Conservation (phyloP, 2,113 vertebrate genomes). For the Bungarus multicinctus region DNA sequence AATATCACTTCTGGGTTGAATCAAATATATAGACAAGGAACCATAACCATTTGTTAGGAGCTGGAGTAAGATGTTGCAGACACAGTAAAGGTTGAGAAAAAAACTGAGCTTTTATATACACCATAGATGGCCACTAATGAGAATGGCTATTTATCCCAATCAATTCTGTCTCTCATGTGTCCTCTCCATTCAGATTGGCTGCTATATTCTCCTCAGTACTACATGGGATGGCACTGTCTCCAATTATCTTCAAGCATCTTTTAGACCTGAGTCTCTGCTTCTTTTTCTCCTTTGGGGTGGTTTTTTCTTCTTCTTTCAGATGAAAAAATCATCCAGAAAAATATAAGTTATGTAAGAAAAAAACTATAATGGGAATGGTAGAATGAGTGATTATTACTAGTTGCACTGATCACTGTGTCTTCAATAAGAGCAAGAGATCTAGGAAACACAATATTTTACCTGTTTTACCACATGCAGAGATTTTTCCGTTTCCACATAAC, state of each 20-base stretch:
- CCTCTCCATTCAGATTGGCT: not conserved
- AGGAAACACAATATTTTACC: not conserved
- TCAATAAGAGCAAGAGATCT: not conserved
- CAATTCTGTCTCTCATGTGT: not conserved
- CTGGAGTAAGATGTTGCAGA: not conserved
- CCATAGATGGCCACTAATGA: not conserved
- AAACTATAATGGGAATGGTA: not conserved
- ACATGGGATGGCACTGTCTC: not conserved
- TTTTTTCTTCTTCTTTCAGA: not conserved
- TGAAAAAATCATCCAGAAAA: not conserved
- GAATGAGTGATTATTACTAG: not conserved
- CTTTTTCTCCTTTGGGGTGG: not conserved
- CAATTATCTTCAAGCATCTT: not conserved
- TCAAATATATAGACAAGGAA: not conserved
- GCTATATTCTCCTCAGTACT: not conserved
- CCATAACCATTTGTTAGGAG: not conserved
- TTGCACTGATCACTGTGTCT: not conserved
- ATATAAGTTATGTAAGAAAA: not conserved
- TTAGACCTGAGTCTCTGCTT: not conserved
- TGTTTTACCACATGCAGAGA: not conserved
- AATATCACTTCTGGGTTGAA: not conserved
- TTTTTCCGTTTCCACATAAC: not conserved
- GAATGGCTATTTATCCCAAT: not conserved
- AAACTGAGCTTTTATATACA: not conserved
- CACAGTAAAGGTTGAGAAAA: not conserved